These are phyloP conservation scores for Campoletis raptor DNA, from an alignment of 2,888 invertebrate species.

Conservation along the genomic window DNA sequence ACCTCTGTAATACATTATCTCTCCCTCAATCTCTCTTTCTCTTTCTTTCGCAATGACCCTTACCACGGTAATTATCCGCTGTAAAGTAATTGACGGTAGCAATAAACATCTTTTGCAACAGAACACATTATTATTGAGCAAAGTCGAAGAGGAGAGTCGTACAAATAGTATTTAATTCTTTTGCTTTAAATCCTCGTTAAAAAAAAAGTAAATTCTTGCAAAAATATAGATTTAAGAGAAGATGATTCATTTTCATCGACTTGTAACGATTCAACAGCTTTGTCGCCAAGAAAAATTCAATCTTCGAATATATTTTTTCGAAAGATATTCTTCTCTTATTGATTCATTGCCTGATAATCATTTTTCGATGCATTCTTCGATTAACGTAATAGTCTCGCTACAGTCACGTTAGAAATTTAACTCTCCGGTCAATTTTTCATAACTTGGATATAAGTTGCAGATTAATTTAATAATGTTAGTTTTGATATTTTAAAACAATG, in stretches of 20 bases:
- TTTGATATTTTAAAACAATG: too few species aligned
- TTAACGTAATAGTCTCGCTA: too few species aligned
- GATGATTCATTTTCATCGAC: not conserved
- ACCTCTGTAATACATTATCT: slow-evolving; percentile 73
- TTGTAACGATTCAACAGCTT: not conserved
- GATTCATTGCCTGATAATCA: too few species aligned
- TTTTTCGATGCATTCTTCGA: too few species aligned
- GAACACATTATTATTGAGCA: slow-evolving; percentile 26
- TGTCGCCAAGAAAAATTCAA: not conserved
- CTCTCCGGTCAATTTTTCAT: too few species aligned
- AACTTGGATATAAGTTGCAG: too few species aligned
- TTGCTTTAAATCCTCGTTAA: not conserved
- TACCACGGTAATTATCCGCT: slow-evolving; percentile 76
- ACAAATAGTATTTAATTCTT: not conserved
- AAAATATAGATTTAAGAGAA: not conserved
- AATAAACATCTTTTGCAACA: slow-evolving; percentile 73
- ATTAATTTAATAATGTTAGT: too few species aligned
- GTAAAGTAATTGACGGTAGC: slow-evolving; percentile 79
- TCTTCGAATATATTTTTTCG: too few species aligned
- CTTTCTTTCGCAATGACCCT: slow-evolving; percentile 74
- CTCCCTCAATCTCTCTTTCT: slow-evolving; percentile 61
- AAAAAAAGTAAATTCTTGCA: not conserved
- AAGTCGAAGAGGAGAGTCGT: not conserved
- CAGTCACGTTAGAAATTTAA: too few species aligned
- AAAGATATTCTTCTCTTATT: too few species aligned